Evolutionary conservation across 2,888 invertebrate species (phyloP).

Genomic region (Carcina quercana): DNA sequence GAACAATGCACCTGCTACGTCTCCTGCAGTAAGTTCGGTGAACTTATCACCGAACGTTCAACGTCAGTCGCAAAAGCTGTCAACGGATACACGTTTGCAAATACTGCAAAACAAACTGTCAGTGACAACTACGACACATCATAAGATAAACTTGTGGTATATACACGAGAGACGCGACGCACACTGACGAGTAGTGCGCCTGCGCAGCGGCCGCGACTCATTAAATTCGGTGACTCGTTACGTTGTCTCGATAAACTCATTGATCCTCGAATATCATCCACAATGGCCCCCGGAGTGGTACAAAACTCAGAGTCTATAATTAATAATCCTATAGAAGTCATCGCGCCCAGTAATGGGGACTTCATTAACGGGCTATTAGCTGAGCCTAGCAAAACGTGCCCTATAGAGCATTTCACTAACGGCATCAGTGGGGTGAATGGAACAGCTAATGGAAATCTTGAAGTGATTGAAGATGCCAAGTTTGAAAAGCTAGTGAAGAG

Average conservation of each 20-base stretch:
- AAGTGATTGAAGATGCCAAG: slow-evolving; percentile 16
- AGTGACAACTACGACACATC: too few species aligned
- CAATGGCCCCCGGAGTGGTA: slow-evolving; percentile 56
- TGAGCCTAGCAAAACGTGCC: slow-evolving; percentile 30
- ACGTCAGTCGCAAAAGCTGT: too few species aligned
- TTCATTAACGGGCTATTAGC: slow-evolving; percentile 29
- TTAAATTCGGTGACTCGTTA: slow-evolving; percentile 10
- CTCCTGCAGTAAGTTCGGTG: too few species aligned
- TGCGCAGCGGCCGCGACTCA: slow-evolving; percentile 36
- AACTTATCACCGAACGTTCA: too few species aligned
- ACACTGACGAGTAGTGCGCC: slow-evolving; percentile 39
- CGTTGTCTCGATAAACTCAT: slow-evolving; percentile 10
- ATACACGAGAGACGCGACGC: slow-evolving; percentile 44
- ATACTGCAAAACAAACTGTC: slow-evolving; percentile 15
- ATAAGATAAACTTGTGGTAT: slow-evolving; percentile 55
- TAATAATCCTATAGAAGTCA: slow-evolving; percentile 27
- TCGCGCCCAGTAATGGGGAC: slow-evolving; percentile 21
- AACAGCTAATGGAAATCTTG: not conserved
- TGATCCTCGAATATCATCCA: too few species aligned
- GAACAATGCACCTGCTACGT: too few species aligned
- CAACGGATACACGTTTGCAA: not conserved
- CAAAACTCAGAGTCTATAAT: slow-evolving; percentile 43
- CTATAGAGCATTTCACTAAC: slow-evolving; percentile 29
- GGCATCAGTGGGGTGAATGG: not conserved
- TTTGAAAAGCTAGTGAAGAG: slow-evolving; percentile 28